Evolutionary conservation across 2,888 invertebrate species (phyloP).

Genomic region (Notocelia uddmanniana): DNA sequence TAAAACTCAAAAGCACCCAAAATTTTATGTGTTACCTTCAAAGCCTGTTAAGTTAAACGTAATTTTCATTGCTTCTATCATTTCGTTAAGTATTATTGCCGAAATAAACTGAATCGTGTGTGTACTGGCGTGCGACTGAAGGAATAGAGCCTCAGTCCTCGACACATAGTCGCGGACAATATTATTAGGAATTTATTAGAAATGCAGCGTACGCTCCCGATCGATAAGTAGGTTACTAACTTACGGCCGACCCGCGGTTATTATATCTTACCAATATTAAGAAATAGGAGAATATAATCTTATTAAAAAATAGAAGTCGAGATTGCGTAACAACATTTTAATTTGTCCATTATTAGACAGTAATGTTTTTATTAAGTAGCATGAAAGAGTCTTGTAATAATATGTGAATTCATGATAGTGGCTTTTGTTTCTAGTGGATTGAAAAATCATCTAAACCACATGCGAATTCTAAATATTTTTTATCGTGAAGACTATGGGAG

Average conservation of each 20-base stretch:
- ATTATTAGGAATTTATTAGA: slow-evolving; percentile 51
- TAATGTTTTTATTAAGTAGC: background rate
- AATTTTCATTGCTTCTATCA: background rate
- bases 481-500: background rate
- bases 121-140: background rate
- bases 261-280: background rate
- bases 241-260: background rate
- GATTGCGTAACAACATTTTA: background rate
- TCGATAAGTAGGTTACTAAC: slow-evolving; percentile 37
- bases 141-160: slow-evolving; percentile 11
- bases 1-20: background rate
- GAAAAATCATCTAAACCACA: no score
- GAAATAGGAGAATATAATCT: no score
- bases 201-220: slow-evolving; percentile 44
- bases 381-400: background rate
- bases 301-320: background rate
- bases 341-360: no score
- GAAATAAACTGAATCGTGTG: slow-evolving; percentile 15
- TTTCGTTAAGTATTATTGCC: background rate
- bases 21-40: background rate
- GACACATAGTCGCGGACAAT: slow-evolving; percentile 27
- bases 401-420: background rate
- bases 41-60: background rate
- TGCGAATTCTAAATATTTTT: background rate
- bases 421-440: no score